Evolutionary conservation across 2,113 vertebrate genomes (phyloP), one percentile per base, ranked within the genome.

Genomic region (Sitta europaea): DNA sequence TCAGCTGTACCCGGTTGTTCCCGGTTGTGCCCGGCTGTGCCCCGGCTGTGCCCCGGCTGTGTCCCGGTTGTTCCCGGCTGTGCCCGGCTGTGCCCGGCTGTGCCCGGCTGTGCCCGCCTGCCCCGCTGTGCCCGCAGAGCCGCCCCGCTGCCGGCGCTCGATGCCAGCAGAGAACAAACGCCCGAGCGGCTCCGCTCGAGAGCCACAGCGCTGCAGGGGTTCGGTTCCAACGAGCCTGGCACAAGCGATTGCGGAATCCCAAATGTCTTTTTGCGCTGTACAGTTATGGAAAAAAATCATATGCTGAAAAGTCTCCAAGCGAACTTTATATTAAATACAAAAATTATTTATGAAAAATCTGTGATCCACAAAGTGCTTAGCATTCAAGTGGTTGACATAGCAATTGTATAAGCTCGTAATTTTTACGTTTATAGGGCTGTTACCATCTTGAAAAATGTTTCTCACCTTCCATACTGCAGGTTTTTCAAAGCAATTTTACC

Each of bases 361-460:
- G 97, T 98, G 97, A 98, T 97, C 98, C 98, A 98, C 98, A 98
- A 98, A 98, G 98, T 98, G 98, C 98, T 98, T 97, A 98, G 98
- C 98, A 96, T 98, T 98, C 97, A 98, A 98, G 97, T 98, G 97
- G 97, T 97, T 92, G 95, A 98, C 96, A 80, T 86, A 97, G 92
- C 96, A 97, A 96, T 97, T 96, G 84, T 95, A 97, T 92, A 97
- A 98, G 97, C 97, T 97, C 88, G 57, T 97, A 93, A 93, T 96
- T 98, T 93, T 88, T 63, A 95, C 66, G 55, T 85, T 96, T 89
- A 83, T 92, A 97, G 97, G 98, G 98, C 97, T 98, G 98, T 98
- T 97, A 98, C 98, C 98, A 97, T 98, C 97, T 97, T 98, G 97
- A 97, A 86, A 94, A 93, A 97, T 97, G 94, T 94, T 97, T 94